Base-by-base conservation (phyloP, 2,113 vertebrate genomes). In the Hippopotamus amphibius region DNA sequence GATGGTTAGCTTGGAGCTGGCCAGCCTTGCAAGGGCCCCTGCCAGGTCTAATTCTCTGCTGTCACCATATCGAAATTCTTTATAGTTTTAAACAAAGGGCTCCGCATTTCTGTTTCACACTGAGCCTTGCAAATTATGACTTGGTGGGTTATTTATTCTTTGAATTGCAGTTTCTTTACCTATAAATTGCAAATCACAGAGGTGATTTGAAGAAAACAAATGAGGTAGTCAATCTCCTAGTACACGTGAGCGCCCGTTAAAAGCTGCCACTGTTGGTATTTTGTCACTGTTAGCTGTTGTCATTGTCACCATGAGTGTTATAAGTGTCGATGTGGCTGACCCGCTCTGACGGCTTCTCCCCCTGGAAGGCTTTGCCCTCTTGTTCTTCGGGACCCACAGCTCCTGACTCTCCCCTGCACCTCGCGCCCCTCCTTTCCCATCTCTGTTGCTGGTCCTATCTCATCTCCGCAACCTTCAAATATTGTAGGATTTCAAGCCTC, bases 21-120 rank as follows among this genome's bases (percentile, higher is more conserved):
- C 30, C 5, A 53, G 24, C 5, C 7, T 50, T 17, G 30, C 17
- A 48, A 77, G 8, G 5, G 4, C 15, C 17, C 0, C 3, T 1
- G 8, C 17, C n/a, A 46, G 5, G 17, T 21, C 55, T 83, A 72
- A 50, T 55, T 66, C 46, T 97, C n/a, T 14, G 13, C 11, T 63
- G 22, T 71, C 13, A 3, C 22, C 15, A 37, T 41, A 41, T 66
- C 81, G 37, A 48, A 76, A 91, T 77, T 76, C 16, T 50, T 68
- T 24, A 30, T 71, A 16, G 77, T 71, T 93, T 95, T 69, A 6
- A 90, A 55, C 7, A 66, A 55, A 69, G 28, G 16, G 9, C 10
- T 33, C 66, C 13, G 11, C 10, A 2, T 43, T 65, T 88, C 46
- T 12, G 61, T 81, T 88, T 85, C 57, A 1, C 59, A 55, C 14